Percentiles rank a stretch among this genome's conserved stretches.
Conservation (phyloP, 37 sponge, comb jelly and placozoan genomes). For the Chondrilla cf. caribensis region DNA sequence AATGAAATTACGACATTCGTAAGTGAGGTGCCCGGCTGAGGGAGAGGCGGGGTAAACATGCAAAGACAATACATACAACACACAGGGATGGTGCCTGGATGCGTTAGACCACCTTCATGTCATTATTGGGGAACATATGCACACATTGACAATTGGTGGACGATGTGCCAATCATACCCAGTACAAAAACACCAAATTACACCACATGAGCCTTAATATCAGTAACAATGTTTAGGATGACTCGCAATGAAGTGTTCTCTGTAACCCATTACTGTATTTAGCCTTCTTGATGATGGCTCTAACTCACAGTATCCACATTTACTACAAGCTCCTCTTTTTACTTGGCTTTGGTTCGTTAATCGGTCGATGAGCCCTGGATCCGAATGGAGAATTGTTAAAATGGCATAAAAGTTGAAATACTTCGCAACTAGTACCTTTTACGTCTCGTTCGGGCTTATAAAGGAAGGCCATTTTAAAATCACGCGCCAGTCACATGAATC, state of each 20-base stretch:
- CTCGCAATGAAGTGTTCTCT: too few relatives aligned
- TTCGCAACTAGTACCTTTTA: background rate
- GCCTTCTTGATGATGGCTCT: too few relatives aligned
- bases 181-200: too few relatives aligned
- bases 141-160: too few relatives aligned
- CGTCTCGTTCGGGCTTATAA: background rate
- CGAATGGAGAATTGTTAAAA: background rate
- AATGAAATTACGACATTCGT: constrained; percentile 85
- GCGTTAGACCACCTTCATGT: background rate
- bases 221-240: too few relatives aligned
- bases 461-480: background rate
- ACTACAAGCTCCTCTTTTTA: constrained; percentile 61
- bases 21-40: constrained; percentile 90
- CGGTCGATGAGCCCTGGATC: constrained; percentile 54
- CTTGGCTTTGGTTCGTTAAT: constrained; percentile 60
- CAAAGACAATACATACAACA: background rate
- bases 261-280: too few relatives aligned
- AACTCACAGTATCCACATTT: constrained; percentile 81
- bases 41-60: background rate
- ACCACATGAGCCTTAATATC: too few relatives aligned
- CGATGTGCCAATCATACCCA: too few relatives aligned
- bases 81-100: background rate
- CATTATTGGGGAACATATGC: background rate
- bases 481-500: background rate
- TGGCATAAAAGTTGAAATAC: background rate